Base-by-base conservation (phyloP, 2,797 vertebrate genomes). In the Limosa lapponica region DNA sequence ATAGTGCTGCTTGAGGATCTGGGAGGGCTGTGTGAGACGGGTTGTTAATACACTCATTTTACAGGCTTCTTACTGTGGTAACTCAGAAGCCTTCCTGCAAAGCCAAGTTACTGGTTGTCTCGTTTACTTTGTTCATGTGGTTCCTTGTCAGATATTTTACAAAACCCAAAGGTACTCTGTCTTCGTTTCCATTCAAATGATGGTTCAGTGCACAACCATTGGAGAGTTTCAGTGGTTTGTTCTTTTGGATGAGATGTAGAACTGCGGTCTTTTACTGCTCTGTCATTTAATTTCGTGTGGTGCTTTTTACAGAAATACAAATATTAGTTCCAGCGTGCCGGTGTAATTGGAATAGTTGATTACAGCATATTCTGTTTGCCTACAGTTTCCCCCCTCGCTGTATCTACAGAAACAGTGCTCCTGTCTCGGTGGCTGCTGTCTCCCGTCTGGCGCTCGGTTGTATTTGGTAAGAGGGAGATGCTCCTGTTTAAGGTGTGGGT, bases 81-180 rank as follows among this genome's bases (percentile, higher is more conserved):
- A 16, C 15, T 55, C 2, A 1, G 43, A 73, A 81, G 11, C 28
- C 30, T 71, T 55, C 30, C 62, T 77, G 59, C 32, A 10, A 39
- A 59, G 25, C 23, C 57, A 36, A 19, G 54, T 15, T 72, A 11
- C 27, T 44, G 39, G 10, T n/a, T 28, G 19, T 58, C 58, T 52
- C 18, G 1, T 25, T 46, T 24, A 8, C 16, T 49, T 69, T 3
- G 6, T 67, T 72, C 48, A 3, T 0, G 0, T 23, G 64, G 9
- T 16, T 69, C n/a, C 43, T 72, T 37, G 41, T 82, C 0, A 0
- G 1, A 0, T 25, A 4, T 46, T 81, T 66, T 23, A 28, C 69
- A 54, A 8, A 59, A 17, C 55, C 7, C 16, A 22, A 59, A 72
- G 58, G 17, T 43, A 1, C 3, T 86, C 28, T 13, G 46, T 5